These are phyloP conservation scores for Sebastes variabilis DNA, from an alignment of 2,797 vertebrate genomes.

Conservation along the genomic window DNA sequence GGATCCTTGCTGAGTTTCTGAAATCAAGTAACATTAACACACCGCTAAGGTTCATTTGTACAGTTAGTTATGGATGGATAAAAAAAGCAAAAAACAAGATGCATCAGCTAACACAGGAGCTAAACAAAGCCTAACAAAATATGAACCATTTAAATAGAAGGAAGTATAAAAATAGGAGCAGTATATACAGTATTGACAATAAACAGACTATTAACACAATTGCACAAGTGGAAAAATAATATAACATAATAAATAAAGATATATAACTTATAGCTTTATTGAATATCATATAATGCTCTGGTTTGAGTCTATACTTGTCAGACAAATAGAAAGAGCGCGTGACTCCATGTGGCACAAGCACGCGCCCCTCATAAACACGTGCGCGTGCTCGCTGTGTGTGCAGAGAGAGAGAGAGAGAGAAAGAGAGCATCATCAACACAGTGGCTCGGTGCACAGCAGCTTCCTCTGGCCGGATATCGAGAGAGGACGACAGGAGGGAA, in stretches of 20 bases:
- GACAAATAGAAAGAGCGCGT: constrained; percentile 32
- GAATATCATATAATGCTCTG: not conserved
- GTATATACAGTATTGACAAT: too few species aligned
- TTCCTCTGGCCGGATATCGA: not conserved
- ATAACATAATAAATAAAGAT: too few species aligned
- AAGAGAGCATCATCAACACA: constrained; percentile 46
- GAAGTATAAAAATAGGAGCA: too few species aligned
- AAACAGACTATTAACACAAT: too few species aligned
- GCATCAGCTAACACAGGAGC: too few species aligned
- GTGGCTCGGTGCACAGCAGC: constrained; percentile 7
- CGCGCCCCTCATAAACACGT: not conserved
- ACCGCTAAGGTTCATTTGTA: too few species aligned
- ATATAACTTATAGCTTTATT: not conserved
- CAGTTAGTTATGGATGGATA: too few species aligned
- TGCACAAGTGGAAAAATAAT: too few species aligned
- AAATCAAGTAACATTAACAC: too few species aligned
- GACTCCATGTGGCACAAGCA: constrained; percentile 38
- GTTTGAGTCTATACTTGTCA: not conserved
- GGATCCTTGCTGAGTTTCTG: too few species aligned
- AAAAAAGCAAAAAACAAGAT: fast-evolving
- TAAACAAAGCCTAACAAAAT: too few species aligned
- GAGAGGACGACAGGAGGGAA: constrained; percentile 4
- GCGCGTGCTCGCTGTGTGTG: not conserved
- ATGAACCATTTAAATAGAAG: too few species aligned
- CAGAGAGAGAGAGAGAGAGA: constrained; percentile 28